Evolutionary conservation across 2,797 vertebrate genomes (phyloP).

Genomic region (Spea hammondii): DNA sequence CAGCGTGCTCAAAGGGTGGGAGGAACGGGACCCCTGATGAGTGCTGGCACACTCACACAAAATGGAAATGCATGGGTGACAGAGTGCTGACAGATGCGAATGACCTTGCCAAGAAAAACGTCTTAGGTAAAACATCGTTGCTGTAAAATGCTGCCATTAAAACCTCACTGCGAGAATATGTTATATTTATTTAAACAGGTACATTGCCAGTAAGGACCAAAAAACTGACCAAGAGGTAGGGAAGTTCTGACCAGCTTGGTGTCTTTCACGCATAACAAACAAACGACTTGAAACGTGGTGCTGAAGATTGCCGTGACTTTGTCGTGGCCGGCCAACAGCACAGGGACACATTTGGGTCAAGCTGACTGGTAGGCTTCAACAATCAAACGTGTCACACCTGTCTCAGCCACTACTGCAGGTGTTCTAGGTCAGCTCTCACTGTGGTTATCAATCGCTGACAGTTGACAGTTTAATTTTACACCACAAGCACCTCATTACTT

Average conservation of each 20-base stretch:
- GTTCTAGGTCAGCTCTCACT: slow-evolving; percentile 86
- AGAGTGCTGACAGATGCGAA: slow-evolving; percentile 35
- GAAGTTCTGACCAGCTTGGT: slow-evolving; percentile 32
- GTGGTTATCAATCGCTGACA: slow-evolving; percentile 99
- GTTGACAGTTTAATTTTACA: slow-evolving; percentile 99
- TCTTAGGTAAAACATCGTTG: slow-evolving; percentile 43
- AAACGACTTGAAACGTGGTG: slow-evolving; percentile 45
- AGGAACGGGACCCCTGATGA: slow-evolving; percentile 42
- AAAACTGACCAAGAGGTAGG: slow-evolving; percentile 18
- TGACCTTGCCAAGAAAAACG: slow-evolving; percentile 21
- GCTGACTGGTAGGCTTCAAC: slow-evolving; percentile 77
- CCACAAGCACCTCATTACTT: slow-evolving; percentile 98
- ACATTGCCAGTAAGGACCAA: slow-evolving; percentile 25
- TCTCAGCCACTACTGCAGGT: slow-evolving; percentile 80
- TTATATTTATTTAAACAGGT: slow-evolving; percentile 17
- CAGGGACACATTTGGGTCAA: slow-evolving; percentile 71
- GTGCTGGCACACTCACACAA: slow-evolving; percentile 44
- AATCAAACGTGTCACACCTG: slow-evolving; percentile 84
- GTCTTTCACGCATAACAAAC: slow-evolving; percentile 43
- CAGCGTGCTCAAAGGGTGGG: background rate
- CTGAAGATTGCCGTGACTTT: slow-evolving; percentile 62
- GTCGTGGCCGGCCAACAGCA: slow-evolving; percentile 65
- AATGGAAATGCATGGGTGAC: slow-evolving; percentile 29
- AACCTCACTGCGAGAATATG: slow-evolving; percentile 15
- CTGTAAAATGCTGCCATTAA: slow-evolving; percentile 53